Base-by-base conservation (phyloP, 53 echinoderm and acorn worm species). In the Temnopleurus reevesii region DNA sequence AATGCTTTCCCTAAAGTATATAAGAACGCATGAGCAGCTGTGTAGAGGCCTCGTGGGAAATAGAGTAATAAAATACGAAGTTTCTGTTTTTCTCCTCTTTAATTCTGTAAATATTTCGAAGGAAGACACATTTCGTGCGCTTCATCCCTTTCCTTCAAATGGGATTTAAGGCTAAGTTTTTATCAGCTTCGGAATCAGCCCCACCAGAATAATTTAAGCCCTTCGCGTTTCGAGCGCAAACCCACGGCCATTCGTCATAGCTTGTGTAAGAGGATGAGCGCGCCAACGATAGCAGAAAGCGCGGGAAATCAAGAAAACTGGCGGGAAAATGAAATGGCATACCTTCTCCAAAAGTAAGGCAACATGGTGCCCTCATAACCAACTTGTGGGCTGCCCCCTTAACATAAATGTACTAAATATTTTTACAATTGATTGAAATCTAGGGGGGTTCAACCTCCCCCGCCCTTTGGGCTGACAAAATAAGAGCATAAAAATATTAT, bases 131-230 rank as follows among this genome's bases (percentile, higher is more conserved):
- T 17, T 41, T 79, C 79, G 28, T 4, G 49, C 1, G 25, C 24
- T 47, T 79, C 79, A 79, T 49, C 79, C 79, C 30, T 79, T 79
- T 79, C 79, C 79, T 79, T 79, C 79, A 30, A 47, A 34, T 2
- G 8, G 83, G 83, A 83, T 83, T 83, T 83, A 55, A 79, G 17
- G 49, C 79, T 71, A 12, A 31, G 49, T 83, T 83, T 83, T 55
- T 83, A 55, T 33, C 55, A 21, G 54, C 36, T 2, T 21, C n/a
- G 83, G 83, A 55, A 83, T 83, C 83, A 83, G 55, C 55, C 36
- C 56, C 36, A 83, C 83, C 83, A 83, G 30, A 53, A 83, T 34
- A 83, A 55, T 83, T 83, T 79, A 79, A 79, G 79, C 79, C 49
- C 79, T 79, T 24, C 10, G 43, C 45, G n/a, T 18, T 26, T 28